Conservation (phyloP, 2,797 vertebrate genomes). For the Leucoraja ocellata region DNA sequence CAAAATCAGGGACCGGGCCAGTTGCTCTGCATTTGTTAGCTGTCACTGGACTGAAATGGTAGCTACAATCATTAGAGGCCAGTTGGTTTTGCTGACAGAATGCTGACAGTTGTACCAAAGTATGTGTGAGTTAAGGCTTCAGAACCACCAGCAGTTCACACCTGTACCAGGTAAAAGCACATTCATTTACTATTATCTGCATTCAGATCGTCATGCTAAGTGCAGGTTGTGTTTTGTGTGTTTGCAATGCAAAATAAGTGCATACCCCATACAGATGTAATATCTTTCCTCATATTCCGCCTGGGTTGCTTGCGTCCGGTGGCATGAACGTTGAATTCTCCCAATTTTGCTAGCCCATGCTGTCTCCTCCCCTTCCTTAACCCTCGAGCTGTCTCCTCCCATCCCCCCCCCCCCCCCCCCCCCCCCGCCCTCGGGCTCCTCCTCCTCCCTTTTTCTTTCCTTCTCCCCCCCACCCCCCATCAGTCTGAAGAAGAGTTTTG, state of each 20-base stretch:
- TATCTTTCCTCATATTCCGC: background rate
- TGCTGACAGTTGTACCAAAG: background rate
- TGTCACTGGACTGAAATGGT: background rate
- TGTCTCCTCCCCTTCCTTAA: too few relatives aligned
- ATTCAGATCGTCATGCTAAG: background rate
- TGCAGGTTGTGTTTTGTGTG: background rate
- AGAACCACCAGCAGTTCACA: background rate
- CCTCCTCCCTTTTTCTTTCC: too few relatives aligned
- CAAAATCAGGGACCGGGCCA: background rate
- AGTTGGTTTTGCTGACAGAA: background rate
- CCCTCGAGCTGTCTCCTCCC: too few relatives aligned
- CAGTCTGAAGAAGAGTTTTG: too few relatives aligned
- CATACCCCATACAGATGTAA: background rate
- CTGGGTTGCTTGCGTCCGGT: too few relatives aligned
- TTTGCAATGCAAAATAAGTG: background rate
- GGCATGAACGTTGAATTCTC: too few relatives aligned
- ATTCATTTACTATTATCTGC: background rate
- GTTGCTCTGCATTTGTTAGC: slow-evolving; percentile 19
- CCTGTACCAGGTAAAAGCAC: background rate
- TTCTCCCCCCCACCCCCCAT: too few relatives aligned
- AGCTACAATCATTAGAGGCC: background rate
- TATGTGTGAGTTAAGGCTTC: background rate
- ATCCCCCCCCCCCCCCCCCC: too few relatives aligned
- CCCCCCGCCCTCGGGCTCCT: too few relatives aligned
- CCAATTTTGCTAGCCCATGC: too few relatives aligned